Evolutionary conservation across 2,888 invertebrate genomes (phyloP).

Genomic region (Lasius fuliginosus): DNA sequence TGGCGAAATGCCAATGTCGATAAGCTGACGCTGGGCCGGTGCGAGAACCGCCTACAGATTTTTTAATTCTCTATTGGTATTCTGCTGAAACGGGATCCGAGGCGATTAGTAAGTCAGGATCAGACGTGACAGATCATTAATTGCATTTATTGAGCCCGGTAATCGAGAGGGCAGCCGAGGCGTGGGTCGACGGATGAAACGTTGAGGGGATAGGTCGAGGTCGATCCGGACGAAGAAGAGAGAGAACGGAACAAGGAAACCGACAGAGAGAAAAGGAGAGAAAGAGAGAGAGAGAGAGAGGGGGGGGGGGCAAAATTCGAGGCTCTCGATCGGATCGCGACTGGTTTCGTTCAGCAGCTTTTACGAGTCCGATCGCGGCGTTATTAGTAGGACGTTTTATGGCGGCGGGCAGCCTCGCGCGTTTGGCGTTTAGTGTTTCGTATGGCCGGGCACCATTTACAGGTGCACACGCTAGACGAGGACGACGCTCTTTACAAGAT

Average conservation of each 20-base stretch:
- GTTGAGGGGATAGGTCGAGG: constrained; percentile 70
- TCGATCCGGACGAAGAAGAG: constrained; percentile 56
- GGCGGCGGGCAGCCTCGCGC: constrained; percentile 57
- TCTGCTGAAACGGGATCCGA: constrained; percentile 63
- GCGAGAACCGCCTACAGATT: constrained; percentile 35
- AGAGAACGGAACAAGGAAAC: constrained; percentile 46
- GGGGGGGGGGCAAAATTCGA: constrained; percentile 48
- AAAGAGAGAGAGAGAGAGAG: constrained; percentile 42
- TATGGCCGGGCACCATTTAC: constrained; percentile 56
- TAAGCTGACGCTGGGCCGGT: constrained; percentile 9
- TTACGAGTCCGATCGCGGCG: constrained; percentile 83
- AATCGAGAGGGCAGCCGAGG: constrained; percentile 68
- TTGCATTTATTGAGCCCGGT: constrained; percentile 74
- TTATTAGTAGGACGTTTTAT: constrained; percentile 84
- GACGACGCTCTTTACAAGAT: constrained; percentile 71
- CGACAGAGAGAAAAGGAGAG: constrained; percentile 39
- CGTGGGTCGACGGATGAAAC: constrained; percentile 74
- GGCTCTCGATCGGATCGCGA: constrained; percentile 60
- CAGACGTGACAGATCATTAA: constrained; percentile 80
- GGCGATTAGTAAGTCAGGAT: constrained; percentile 77
- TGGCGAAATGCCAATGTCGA: constrained; percentile 39
- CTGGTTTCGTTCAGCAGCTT: constrained; percentile 76
- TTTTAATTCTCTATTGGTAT: constrained; percentile 48
- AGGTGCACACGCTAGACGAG: constrained; percentile 68
- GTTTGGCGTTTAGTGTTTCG: constrained; percentile 60